Evolutionary conservation across 1,140 invertebrate genomes (phyloP), one percentile per base, ranked within the genome.

Genomic region (Chymomyza costata): DNA sequence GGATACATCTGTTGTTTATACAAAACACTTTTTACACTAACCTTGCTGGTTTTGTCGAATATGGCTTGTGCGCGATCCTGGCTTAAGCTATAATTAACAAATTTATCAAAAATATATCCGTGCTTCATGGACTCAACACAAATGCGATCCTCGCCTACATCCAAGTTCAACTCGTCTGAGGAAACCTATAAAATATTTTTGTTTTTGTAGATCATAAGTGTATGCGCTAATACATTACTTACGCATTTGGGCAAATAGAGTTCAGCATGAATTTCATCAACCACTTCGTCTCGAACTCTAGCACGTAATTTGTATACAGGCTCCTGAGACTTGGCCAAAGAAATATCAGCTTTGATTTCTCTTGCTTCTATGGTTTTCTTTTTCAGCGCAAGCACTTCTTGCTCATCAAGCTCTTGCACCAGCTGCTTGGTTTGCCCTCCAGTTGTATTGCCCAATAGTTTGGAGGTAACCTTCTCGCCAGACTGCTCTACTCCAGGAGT

Each of bases 81-180:
- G 54, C 90, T 84, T 15, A 94, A 82, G 28, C 82, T 73, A 78
- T 88, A 89, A 3, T 92, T 91, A 11, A 93, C 68, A 78, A 90
- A 93, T 47, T 92, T 87, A 83, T 94, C 92, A 25, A 92, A 85
- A 11, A 90, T 67, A 65, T 90, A 89, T 28, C 87, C 87, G 62
- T 87, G 86, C 32, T 88, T 88, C 32, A 87, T 65, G 15, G 87
- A 88, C 62, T 91, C 89, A 34, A 94, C 80, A 13, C 93, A 68
- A 48, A 94, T 89, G 54, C 92, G 87, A 86, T 94, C 92, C 65
- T 92, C 90, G 1, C 92, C 90, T 40, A 94, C 69, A 70, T 93
- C 89, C 37, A 94, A 83, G 11, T 80, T 88, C 6, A 94, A 58
- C 58, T 92, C 90, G 41, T 89, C 85, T 1, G 87, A 86, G 25